Evolutionary conservation across 2,113 vertebrate species (phyloP).

Genomic region (Tachycineta bicolor): DNA sequence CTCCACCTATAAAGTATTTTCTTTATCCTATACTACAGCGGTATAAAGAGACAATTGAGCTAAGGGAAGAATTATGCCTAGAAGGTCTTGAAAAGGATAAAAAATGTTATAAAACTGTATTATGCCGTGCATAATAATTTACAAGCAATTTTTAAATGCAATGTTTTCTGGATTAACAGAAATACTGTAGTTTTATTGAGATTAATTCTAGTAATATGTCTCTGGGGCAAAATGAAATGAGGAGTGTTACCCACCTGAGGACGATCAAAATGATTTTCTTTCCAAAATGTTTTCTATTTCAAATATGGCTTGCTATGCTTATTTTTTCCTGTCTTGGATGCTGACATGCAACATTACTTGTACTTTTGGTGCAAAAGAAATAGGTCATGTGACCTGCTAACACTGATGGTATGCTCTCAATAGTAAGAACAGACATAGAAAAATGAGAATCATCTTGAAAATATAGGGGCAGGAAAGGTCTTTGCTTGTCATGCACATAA

Average conservation of each 20-base stretch:
- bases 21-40: background rate
- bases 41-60: background rate
- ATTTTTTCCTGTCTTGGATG: background rate
- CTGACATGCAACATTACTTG: background rate
- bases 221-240: background rate
- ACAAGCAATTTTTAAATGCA: constrained; percentile 10
- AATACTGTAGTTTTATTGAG: background rate
- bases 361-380: background rate
- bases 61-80: background rate
- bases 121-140: constrained; percentile 7
- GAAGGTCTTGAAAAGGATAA: constrained; percentile 40
- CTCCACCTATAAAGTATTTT: background rate
- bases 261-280: background rate
- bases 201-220: background rate
- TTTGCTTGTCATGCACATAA: background rate
- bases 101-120: background rate
- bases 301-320: background rate
- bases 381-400: background rate
- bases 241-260: background rate
- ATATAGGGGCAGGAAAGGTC: background rate
- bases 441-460: background rate
- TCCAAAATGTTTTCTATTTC: background rate
- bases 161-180: constrained; percentile 7
- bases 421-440: background rate
- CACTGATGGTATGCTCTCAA: background rate